Conservation (phyloP, 2,113 vertebrate genomes). For the Mastomys natalensis region DNA sequence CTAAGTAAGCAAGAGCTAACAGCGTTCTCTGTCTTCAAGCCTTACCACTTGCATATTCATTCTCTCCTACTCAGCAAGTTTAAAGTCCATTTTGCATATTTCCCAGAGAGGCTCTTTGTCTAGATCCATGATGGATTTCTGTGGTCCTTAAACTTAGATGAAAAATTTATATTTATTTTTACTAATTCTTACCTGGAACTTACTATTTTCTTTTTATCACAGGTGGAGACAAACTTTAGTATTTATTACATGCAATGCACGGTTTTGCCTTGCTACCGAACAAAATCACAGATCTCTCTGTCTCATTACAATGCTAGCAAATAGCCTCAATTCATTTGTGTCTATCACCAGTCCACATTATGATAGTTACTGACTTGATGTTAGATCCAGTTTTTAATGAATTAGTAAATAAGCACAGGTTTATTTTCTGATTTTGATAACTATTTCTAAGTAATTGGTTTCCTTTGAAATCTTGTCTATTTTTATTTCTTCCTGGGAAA, state of each 20-base stretch:
- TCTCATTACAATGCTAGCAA: not conserved
- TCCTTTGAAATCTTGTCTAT: not conserved
- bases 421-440: not conserved
- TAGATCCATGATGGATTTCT: not conserved
- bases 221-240: not conserved
- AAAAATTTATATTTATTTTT: constrained; percentile 7
- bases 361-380: not conserved
- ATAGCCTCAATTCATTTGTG: not conserved
- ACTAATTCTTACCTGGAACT: not conserved
- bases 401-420: not conserved
- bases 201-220: not conserved
- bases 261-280: not conserved
- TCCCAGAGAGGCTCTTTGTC: not conserved
- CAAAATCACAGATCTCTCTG: constrained; percentile 33
- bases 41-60: fast-evolving
- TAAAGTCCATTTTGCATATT: not conserved
- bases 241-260: not conserved
- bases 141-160: not conserved
- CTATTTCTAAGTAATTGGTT: not conserved
- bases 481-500: not conserved
- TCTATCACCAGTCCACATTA: not conserved
- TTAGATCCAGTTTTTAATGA: not conserved
- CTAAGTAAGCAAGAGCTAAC: not conserved
- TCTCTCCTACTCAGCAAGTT: not conserved
- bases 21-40: not conserved